Evolutionary conservation across 2,888 invertebrate genomes (phyloP).

Genomic region (Cerastis rubricosa): DNA sequence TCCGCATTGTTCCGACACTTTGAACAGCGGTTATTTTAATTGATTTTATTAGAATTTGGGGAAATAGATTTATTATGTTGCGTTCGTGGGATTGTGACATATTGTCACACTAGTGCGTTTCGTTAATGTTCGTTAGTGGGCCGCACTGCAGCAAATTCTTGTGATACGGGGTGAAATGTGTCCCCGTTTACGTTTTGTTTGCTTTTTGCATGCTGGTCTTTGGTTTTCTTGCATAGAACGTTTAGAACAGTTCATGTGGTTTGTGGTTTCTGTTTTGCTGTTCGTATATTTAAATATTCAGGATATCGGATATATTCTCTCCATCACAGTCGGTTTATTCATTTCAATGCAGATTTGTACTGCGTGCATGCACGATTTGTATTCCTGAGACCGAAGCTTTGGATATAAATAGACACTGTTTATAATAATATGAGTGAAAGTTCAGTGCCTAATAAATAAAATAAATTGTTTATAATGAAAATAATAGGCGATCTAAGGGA

Average conservation of each 20-base stretch:
- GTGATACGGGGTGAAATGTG: constrained; percentile 57
- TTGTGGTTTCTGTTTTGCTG: constrained; percentile 17
- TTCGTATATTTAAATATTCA: constrained; percentile 26
- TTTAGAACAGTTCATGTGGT: constrained; percentile 22
- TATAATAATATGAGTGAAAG: constrained; percentile 44
- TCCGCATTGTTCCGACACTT: constrained; percentile 77
- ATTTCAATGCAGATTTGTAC: constrained; percentile 37
- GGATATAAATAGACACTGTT: constrained; percentile 38
- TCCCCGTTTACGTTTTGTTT: constrained; percentile 56
- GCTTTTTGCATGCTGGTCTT: constrained; percentile 38
- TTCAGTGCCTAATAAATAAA: constrained; percentile 20
- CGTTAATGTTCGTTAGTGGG: constrained; percentile 58
- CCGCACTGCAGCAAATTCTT: constrained; percentile 74
- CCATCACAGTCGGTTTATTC: constrained; percentile 36
- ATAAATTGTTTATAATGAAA: background rate
- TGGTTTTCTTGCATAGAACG: constrained; percentile 36
- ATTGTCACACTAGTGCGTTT: constrained; percentile 49
- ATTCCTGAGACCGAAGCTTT: constrained; percentile 33
- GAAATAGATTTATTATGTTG: constrained; percentile 41
- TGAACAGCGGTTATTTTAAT: constrained; percentile 52
- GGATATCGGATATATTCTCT: constrained; percentile 28
- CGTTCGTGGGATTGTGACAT: constrained; percentile 50
- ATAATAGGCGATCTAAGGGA: no score
- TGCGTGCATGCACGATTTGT: constrained; percentile 33
- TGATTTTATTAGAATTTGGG: constrained; percentile 54